Base-by-base conservation (phyloP, 2,797 vertebrate species). In the Enteromius trimaculatus region DNA sequence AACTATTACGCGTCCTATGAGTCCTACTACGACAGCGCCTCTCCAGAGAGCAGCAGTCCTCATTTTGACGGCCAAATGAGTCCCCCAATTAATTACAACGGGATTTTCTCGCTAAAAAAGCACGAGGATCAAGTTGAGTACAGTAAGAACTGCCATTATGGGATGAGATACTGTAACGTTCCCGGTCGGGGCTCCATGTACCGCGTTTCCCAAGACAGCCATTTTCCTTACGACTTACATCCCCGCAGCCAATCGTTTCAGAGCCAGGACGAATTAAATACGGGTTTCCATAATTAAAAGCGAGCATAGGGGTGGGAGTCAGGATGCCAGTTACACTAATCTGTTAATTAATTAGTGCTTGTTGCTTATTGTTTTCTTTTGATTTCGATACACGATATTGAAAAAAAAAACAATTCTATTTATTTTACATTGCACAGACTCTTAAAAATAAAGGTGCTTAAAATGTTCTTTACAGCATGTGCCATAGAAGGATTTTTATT, bases 191-290 rank as follows among this genome's bases (percentile, higher is more conserved):
- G 96, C 93, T 95, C 96, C 92, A 95, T 98, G 96, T 99, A 98
- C 94, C 95, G 97, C 90, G 95, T 97, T 89, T 96, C 97, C 93
- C 96, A 96, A 85, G 97, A 99, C 95, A 96, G 93, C 90, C 97
- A 97, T 92, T 99, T 99, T 93, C 96, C 97, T 85, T 99, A 99
- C 84, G 98, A 99, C 89, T 95, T 99, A 94, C 97, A 98, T 95
- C 96, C 98, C 94, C 97, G 97, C 94, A 95, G 95, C 93, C 97
- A 98, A 91, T 94, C 97, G 91, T 97, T 98, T 94, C 95, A 96
- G 92, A 94, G 96, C 93, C 97, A 98, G 78, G 86, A 87, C 71
- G 86, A 87, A 85, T 83, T 88, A 64, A 88, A 88, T 71, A 55
- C 85, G 58, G 82, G 82, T 64, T 90, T 85, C 65, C 89, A 90